These are phyloP conservation scores for Troilus luridus DNA, from an alignment of 2,888 invertebrate species.

Conservation along the genomic window DNA sequence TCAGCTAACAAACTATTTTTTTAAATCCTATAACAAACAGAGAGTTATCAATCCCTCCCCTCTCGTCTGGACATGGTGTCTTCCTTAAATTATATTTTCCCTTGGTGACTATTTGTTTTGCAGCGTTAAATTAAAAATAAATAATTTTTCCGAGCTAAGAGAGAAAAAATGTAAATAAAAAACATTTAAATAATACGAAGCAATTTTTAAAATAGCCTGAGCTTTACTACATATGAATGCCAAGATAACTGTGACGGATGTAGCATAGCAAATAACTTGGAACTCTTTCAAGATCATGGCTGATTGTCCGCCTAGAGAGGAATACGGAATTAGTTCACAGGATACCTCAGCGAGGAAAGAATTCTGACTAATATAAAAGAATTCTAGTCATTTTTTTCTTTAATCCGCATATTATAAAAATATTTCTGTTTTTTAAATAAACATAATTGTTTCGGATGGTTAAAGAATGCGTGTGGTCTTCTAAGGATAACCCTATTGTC, in stretches of 20 bases:
- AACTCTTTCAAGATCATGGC: slow-evolving; percentile 33
- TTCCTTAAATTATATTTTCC: too few species aligned
- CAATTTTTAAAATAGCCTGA: not conserved
- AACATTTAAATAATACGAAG: not conserved
- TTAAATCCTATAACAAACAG: too few species aligned
- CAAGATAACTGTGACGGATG: not conserved
- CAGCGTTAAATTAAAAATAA: too few species aligned
- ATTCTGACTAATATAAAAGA: not conserved
- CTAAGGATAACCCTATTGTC: too few species aligned
- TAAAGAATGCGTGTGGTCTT: too few species aligned
- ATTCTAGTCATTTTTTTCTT: not conserved
- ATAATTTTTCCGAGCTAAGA: not conserved
- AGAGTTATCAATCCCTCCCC: too few species aligned
- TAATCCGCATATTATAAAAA: not conserved
- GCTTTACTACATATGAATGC: not conserved
- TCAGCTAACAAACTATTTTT: too few species aligned
- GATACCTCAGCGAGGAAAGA: not conserved
- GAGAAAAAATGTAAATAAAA: not conserved
- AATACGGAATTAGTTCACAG: slow-evolving; percentile 17
- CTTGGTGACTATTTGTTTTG: too few species aligned
- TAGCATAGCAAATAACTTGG: slow-evolving; percentile 37
- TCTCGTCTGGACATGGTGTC: too few species aligned
- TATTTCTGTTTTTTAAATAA: not conserved
- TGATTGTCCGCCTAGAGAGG: not conserved
- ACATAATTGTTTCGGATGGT: too few species aligned